A percentile compares a stretch with the other conserved stretches of the same genome.
Evolutionary conservation across 92 coral and sea anemone genomes (phyloP).

Genomic region (Porites rus): DNA sequence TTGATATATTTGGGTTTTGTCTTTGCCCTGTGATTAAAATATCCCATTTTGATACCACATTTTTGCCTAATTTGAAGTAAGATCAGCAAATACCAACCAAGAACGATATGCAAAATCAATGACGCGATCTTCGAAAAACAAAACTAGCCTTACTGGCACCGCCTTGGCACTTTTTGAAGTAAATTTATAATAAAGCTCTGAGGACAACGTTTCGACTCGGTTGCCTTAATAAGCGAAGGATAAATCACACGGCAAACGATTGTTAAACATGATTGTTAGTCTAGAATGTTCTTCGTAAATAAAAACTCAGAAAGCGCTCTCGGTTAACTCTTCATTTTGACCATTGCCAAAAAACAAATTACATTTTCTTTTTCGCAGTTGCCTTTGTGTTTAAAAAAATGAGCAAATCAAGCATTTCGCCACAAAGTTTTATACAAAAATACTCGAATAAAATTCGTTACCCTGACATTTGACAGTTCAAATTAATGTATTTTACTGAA

Average conservation of each 20-base stretch:
- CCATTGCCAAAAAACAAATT: background rate
- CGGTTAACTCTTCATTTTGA: background rate
- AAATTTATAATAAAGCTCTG: slow-evolving; percentile 13
- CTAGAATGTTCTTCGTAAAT: background rate
- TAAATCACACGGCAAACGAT: background rate
- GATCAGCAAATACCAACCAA: background rate
- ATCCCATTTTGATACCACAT: background rate
- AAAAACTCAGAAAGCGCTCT: background rate
- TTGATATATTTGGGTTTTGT: slow-evolving; percentile 30
- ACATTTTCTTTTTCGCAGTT: background rate
- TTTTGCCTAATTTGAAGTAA: slow-evolving; percentile 45
- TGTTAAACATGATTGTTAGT: background rate
- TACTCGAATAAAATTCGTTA: background rate
- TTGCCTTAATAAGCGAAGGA: background rate
- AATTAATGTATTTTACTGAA: background rate
- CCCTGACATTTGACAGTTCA: background rate
- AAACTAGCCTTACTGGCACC: slow-evolving; percentile 10
- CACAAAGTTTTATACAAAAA: slow-evolving; percentile 4
- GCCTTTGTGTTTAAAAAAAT: background rate
- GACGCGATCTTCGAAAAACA: background rate
- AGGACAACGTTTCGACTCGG: slow-evolving; percentile 11
- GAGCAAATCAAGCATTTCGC: slow-evolving; percentile 12
- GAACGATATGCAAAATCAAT: slow-evolving; percentile 15
- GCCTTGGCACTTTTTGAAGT: slow-evolving; percentile 1
- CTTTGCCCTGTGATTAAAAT: background rate